Evolutionary conservation across 35 echinoderm and acorn worm genomes (phyloP).

Genomic region (Ophioderma brevispina): DNA sequence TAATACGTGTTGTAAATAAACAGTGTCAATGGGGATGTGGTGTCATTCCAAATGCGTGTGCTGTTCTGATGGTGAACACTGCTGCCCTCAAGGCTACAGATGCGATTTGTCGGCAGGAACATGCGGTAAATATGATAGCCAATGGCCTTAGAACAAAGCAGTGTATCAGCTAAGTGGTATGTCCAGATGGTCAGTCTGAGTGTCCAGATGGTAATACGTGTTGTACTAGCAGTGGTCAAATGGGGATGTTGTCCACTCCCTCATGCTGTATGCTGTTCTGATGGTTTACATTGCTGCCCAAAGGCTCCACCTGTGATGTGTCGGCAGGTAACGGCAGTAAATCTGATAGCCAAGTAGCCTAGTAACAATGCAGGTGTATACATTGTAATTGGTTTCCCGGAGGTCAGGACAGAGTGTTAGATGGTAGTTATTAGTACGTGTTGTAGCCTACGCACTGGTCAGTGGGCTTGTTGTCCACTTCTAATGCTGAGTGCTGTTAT

Average conservation of each 20-base stretch:
- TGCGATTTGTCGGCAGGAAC: slow-evolving; percentile 63
- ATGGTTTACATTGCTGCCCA: slow-evolving; percentile 70
- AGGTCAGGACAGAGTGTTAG: too few species aligned
- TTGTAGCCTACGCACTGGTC: too few species aligned
- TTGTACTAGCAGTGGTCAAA: slow-evolving; percentile 41
- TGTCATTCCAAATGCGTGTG: slow-evolving; percentile 35
- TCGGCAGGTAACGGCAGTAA: neutral
- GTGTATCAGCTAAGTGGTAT: too few species aligned
- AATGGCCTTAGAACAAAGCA: slow-evolving; percentile 6
- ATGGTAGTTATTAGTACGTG: too few species aligned
- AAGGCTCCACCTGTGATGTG: slow-evolving; percentile 65
- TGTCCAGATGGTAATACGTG: slow-evolving; percentile 72
- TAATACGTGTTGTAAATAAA: slow-evolving; percentile 31
- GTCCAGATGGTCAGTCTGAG: slow-evolving; percentile 29
- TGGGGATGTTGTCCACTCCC: slow-evolving; percentile 58
- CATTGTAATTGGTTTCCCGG: too few species aligned
- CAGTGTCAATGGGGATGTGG: slow-evolving; percentile 30
- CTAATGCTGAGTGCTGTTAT: too few species aligned
- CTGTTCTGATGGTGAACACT: slow-evolving; percentile 64
- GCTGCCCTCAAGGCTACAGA: slow-evolving; percentile 75
- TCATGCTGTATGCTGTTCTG: slow-evolving; percentile 65
- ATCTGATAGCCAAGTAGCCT: too few species aligned
- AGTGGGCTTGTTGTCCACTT: too few species aligned
- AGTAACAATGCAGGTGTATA: too few species aligned
- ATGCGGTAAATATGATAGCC: too few species aligned